Evolutionary conservation across 2,888 invertebrate genomes (phyloP).

Genomic region (Ptilodon capucinus): DNA sequence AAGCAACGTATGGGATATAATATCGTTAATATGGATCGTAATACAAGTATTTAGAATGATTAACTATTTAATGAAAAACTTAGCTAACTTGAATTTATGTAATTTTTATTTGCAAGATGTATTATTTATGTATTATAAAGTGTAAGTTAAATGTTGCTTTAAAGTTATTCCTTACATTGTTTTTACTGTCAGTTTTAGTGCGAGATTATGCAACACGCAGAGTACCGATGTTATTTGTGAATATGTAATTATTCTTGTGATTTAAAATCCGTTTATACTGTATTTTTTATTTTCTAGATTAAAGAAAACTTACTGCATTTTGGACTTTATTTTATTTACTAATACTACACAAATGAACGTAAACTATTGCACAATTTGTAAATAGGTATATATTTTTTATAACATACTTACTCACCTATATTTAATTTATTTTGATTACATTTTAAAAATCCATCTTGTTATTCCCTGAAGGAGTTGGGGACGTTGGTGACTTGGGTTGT

Average conservation of each 20-base stretch:
- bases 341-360: constrained; percentile 1
- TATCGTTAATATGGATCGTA: constrained; percentile 47
- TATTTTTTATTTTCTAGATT: constrained; percentile 83
- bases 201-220: constrained; percentile 67
- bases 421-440: neutral
- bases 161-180: constrained; percentile 77
- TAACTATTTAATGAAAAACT: constrained; percentile 73
- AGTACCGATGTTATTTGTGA: constrained; percentile 78
- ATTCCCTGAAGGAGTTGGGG: constrained; percentile 55
- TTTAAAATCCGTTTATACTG: constrained; percentile 82
- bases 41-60: constrained; percentile 73
- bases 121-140: constrained; percentile 80
- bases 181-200: constrained; percentile 72
- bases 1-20: constrained; percentile 40
- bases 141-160: constrained; percentile 81
- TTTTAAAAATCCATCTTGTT: constrained; percentile 69
- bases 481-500: constrained; percentile 64
- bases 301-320: constrained; percentile 80
- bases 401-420: neutral
- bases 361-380: neutral
- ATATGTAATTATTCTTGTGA: constrained; percentile 83
- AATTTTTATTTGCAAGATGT: constrained; percentile 79
- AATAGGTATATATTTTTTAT: neutral
- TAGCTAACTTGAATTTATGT: constrained; percentile 81
- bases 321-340: constrained; percentile 39